Percentiles rank a stretch among this genome's conserved stretches.
phyloP scores from a whole-genome alignment of 1,140 invertebrate species.

The Eumaeus atala region DNA sequence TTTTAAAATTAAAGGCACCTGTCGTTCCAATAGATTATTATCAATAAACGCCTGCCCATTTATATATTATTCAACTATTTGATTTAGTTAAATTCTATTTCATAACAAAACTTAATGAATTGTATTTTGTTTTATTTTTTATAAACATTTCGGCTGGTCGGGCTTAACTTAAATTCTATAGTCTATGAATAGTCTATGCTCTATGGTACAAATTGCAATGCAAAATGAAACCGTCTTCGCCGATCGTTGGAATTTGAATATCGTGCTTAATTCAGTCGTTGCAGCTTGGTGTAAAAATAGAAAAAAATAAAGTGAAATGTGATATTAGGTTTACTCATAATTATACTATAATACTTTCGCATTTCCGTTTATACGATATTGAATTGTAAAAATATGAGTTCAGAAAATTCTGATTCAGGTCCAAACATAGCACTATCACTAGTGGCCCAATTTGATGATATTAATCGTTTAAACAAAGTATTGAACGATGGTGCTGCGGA shows the following conservation, averaged over 20 bases:
- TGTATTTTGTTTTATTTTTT: too few species aligned
- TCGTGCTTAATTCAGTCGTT: background rate
- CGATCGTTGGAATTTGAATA: slow-evolving; percentile 1
- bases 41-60: too few species aligned
- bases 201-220: too few species aligned
- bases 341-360: background rate
- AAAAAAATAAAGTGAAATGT: background rate
- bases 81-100: too few species aligned
- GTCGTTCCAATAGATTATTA: too few species aligned
- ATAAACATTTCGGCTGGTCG: too few species aligned
- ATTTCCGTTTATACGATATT: slow-evolving; percentile 3
- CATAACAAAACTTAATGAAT: too few species aligned
- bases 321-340: background rate
- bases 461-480: slow-evolving; percentile 79
- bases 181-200: too few species aligned
- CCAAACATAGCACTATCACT: slow-evolving; percentile 46
- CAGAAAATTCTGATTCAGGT: slow-evolving; percentile 55
- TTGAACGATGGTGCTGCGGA: slow-evolving; percentile 79
- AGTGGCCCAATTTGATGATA: slow-evolving; percentile 77
- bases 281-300: too few species aligned
- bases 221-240: background rate
- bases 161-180: too few species aligned
- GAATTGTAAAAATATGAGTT: slow-evolving; percentile 43
- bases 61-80: too few species aligned
- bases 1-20: too few species aligned